phyloP scores from a whole-genome alignment of 2,113 vertebrate genomes.

The Chionis minor region DNA sequence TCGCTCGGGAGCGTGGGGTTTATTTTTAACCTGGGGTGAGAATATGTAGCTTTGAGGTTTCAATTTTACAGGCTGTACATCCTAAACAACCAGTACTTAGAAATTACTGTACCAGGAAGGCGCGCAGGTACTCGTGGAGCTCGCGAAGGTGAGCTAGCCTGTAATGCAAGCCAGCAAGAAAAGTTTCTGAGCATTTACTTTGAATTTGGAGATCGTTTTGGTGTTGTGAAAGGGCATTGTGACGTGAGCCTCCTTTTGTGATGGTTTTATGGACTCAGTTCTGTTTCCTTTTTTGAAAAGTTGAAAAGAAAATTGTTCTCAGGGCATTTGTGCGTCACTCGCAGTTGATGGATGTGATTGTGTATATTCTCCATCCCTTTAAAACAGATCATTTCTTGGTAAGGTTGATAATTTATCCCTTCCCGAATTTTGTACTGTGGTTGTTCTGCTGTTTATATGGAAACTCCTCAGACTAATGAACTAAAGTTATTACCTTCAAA shows the following conservation, averaged over 20 bases:
- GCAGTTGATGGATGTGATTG: not conserved
- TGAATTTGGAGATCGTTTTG: not conserved
- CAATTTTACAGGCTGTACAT: not conserved
- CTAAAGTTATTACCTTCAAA: not conserved
- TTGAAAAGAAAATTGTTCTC: not conserved
- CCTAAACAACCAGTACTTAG: not conserved
- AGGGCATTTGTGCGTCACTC: not conserved
- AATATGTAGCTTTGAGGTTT: not conserved
- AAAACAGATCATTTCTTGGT: not conserved
- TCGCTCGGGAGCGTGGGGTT: not conserved
- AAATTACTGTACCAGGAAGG: rapidly evolving
- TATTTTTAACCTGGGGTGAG: not conserved
- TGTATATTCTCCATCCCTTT: not conserved
- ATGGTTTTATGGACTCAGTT: rapidly evolving
- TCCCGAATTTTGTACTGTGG: not conserved
- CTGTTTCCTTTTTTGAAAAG: not conserved
- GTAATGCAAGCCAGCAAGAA: not conserved
- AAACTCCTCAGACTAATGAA: not conserved
- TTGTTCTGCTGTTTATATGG: not conserved
- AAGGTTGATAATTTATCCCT: not conserved
- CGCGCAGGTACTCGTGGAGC: not conserved
- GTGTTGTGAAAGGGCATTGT: not conserved
- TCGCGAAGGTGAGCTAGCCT: not conserved
- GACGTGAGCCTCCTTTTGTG: rapidly evolving
- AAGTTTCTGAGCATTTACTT: not conserved